phyloP scores from a whole-genome alignment of 2,888 invertebrate genomes.

The Cylloceria caligata region DNA sequence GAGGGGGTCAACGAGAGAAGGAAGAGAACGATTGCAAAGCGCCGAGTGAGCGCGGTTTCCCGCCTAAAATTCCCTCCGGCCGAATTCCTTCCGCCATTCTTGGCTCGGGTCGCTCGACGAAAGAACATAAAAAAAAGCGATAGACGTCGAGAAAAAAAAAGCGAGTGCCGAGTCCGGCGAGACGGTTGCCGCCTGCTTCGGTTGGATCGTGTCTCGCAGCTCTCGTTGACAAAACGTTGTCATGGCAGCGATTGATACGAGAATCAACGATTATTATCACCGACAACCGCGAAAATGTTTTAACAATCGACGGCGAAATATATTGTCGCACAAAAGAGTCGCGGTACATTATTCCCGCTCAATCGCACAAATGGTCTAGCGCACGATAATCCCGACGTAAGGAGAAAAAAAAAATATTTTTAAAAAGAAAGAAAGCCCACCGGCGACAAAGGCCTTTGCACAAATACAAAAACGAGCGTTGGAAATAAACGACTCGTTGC shows the following conservation, averaged over 20 bases:
- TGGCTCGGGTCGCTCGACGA: slow-evolving; percentile 25
- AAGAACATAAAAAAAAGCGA: slow-evolving; percentile 33
- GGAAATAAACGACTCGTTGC: no score
- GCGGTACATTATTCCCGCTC: slow-evolving; percentile 28
- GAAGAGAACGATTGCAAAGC: slow-evolving; percentile 25
- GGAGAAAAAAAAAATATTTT: slow-evolving; percentile 28
- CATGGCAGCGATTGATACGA: slow-evolving; percentile 43
- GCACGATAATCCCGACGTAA: neutral
- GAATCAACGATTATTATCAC: slow-evolving; percentile 7
- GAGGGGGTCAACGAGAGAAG: slow-evolving; percentile 23
- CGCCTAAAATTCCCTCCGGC: slow-evolving; percentile 69
- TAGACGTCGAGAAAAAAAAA: slow-evolving; percentile 24
- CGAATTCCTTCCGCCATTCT: slow-evolving; percentile 53
- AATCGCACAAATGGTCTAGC: slow-evolving; percentile 1
- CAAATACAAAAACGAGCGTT: neutral
- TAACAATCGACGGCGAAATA: neutral
- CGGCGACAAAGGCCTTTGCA: slow-evolving; percentile 11
- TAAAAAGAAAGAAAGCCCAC: slow-evolving; percentile 15
- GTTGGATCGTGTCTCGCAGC: neutral
- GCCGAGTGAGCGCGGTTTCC: slow-evolving; percentile 60
- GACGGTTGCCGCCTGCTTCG: slow-evolving; percentile 32
- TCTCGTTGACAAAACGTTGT: slow-evolving; percentile 60
- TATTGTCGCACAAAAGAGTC: no score
- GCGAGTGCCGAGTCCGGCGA: slow-evolving; percentile 34
- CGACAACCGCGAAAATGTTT: slow-evolving; percentile 1